Conservation (phyloP, 2,797 vertebrate genomes). For the Phyllotis vaccarum region DNA sequence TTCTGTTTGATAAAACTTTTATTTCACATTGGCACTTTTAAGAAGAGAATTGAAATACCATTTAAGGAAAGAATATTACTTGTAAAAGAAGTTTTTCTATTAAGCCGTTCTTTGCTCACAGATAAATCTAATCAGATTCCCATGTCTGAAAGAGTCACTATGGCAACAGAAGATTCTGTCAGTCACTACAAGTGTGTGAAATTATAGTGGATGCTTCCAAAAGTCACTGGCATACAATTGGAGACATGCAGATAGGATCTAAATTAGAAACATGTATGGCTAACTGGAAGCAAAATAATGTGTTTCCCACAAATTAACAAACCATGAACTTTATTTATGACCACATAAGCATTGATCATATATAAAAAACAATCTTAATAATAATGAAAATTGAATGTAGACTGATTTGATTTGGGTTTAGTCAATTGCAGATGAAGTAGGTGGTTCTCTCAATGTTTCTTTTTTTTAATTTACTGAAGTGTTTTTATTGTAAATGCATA, state of each 20-base stretch:
- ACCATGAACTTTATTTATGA: not conserved
- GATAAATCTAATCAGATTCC: slow-evolving; percentile 1
- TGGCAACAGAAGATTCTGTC: slow-evolving; percentile 40
- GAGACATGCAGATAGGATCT: not conserved
- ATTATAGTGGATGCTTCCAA: not conserved
- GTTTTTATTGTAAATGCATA: not conserved
- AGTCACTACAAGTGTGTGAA: slow-evolving; percentile 5
- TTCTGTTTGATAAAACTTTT: slow-evolving; percentile 55
- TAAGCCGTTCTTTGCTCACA: slow-evolving; percentile 37
- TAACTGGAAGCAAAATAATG: not conserved
- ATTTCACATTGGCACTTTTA: slow-evolving; percentile 33
- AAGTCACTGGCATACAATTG: not conserved
- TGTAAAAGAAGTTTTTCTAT: slow-evolving; percentile 56
- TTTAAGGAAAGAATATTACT: slow-evolving; percentile 50
- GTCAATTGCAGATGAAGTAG: not conserved
- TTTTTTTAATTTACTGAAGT: not conserved
- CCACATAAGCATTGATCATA: not conserved
- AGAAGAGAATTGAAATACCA: slow-evolving; percentile 33
- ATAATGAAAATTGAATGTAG: not conserved
- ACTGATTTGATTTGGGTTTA: not conserved
- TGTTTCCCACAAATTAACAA: slow-evolving; percentile 24
- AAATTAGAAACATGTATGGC: not conserved
- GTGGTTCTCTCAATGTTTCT: not conserved
- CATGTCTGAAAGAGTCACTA: slow-evolving; percentile 31
- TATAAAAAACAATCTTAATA: not conserved